These are phyloP conservation scores for Caracal caracal DNA, from an alignment of 2,113 vertebrate genomes.

Conservation along the genomic window DNA sequence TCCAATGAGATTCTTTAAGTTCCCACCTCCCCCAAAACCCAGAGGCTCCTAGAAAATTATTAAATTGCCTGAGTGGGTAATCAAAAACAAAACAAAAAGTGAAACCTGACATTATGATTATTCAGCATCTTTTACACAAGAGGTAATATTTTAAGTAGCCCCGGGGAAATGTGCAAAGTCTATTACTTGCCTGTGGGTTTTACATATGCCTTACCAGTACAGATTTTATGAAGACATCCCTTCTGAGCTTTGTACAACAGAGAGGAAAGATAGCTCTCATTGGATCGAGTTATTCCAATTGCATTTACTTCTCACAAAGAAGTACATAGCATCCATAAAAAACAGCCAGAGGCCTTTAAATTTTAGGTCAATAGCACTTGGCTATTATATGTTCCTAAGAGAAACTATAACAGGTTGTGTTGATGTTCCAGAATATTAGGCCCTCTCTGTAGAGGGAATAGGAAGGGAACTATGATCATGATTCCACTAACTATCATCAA, in stretches of 20 bases:
- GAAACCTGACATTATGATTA: constrained; percentile 72
- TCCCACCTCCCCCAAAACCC: not conserved
- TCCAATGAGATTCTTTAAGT: constrained; percentile 59
- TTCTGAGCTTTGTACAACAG: constrained; percentile 54
- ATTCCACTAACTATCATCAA: not conserved
- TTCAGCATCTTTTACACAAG: constrained; percentile 61
- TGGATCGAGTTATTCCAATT: constrained; percentile 57
- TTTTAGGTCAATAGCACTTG: constrained; percentile 49
- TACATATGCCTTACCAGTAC: constrained; percentile 30
- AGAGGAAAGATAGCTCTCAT: constrained; percentile 28
- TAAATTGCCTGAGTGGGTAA: constrained; percentile 78
- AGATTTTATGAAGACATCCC: constrained; percentile 59
- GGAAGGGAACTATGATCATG: not conserved
- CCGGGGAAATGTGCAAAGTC: constrained; percentile 61
- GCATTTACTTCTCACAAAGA: constrained; percentile 56
- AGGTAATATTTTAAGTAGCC: constrained; percentile 63
- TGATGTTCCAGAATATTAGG: not conserved
- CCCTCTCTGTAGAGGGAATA: not conserved
- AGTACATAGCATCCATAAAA: constrained; percentile 51
- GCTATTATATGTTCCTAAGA: not conserved
- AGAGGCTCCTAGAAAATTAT: constrained; percentile 71
- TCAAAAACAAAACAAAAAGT: constrained; percentile 79
- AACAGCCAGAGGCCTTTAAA: not conserved
- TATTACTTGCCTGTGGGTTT: constrained; percentile 73
- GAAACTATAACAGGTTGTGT: not conserved